Base-by-base conservation (phyloP, 1,140 invertebrate genomes). In the Drosophila arawakana region DNA sequence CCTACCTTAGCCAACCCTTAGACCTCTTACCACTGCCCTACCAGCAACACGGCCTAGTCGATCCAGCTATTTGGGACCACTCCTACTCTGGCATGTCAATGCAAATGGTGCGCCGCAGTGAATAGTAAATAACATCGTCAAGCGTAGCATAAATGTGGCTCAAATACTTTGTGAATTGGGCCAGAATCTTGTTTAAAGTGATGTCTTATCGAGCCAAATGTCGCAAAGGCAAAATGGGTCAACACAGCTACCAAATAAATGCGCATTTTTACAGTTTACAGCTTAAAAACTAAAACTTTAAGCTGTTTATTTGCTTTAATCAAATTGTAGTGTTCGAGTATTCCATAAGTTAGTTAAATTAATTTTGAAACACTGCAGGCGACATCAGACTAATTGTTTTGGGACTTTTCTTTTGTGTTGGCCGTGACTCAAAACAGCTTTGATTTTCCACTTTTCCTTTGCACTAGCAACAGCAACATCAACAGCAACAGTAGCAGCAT, bases 361-460 rank as follows among this genome's bases (percentile, higher is more conserved):
- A 69, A 80, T 69, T 80, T 80, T 78, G 61, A 80, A 78, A 41
- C 58, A 76, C 58, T 73, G 58, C 75, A 74, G 57, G 60, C 63
- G 70, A 59, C 63, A 80, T 72, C 63, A 61, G 65, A 44, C 78
- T 78, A 80, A 80, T 78, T 80, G 78, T 78, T 78, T 74, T 73
- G 78, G 78, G 78, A 80, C 47, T 78, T 74, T 70, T 70, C 60
- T 70, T 58, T 74, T 76, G 41, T 34, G 30, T 37, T 46, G 39
- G 54, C 37, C 59, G 73, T 71, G 69, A 76, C 73, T 77, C 55
- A 80, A 70, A 74, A 70, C 71, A 66, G 71, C 75, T 80, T 80
- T 80, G 78, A 80, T 80, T 80, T 79, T 80, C 65, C 78, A 74
- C 75, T 77, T 78, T 77, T 77, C 62, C 50, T 69, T 69, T 73